Evolutionary conservation across 2,888 invertebrate genomes (phyloP).

Genomic region (Petrolisthes manimaculis): DNA sequence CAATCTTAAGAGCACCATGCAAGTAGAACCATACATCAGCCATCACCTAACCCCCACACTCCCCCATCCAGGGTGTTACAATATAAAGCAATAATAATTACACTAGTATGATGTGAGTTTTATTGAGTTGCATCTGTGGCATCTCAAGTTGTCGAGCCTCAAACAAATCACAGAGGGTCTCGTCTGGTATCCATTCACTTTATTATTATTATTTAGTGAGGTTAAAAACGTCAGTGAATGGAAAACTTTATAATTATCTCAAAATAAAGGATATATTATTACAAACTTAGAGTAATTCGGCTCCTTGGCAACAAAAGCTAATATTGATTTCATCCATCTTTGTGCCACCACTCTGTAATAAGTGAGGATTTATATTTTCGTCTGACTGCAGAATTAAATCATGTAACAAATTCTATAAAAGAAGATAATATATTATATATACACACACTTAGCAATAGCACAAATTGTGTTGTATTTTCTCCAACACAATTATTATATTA

Average conservation of each 20-base stretch:
- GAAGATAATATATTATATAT: neutral
- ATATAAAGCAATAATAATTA: constrained; percentile 5
- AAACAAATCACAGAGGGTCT: neutral
- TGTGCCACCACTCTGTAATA: too few relatives aligned
- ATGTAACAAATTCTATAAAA: neutral
- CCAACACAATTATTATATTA: constrained; percentile 2
- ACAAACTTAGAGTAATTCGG: neutral
- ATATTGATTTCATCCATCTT: neutral
- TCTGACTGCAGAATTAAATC: neutral
- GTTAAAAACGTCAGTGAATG: constrained; percentile 43
- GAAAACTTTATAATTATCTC: neutral
- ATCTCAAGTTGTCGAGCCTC: neutral
- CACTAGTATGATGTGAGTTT: neutral
- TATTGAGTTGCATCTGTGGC: neutral
- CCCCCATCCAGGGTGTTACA: neutral
- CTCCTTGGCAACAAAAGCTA: neutral
- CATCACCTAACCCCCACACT: neutral
- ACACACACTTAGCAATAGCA: constrained; percentile 5
- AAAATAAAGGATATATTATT: neutral
- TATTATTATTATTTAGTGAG: constrained; percentile 35
- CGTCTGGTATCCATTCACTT: constrained; percentile 31
- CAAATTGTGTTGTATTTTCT: neutral
- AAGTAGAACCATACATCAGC: too few relatives aligned
- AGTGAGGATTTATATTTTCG: neutral
- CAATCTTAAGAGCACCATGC: too few relatives aligned